Base-by-base conservation (phyloP, 2,113 vertebrate species). In the Camarhynchus parvulus region DNA sequence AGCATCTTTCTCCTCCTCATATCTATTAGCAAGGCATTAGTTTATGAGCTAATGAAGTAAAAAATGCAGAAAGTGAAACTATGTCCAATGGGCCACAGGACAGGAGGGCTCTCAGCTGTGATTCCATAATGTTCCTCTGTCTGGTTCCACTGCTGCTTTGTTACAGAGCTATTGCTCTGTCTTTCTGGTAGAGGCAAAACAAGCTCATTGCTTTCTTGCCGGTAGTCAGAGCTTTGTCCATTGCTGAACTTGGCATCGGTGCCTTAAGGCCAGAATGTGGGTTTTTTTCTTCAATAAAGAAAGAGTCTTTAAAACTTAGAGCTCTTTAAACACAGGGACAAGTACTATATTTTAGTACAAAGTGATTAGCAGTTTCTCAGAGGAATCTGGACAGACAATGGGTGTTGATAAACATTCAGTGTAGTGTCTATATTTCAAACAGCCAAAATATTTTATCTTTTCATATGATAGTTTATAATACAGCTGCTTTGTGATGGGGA, bases 1-100 rank as follows among this genome's bases (percentile, higher is more conserved):
- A 62, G 25, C 70, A 62, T 88, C 63, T 87, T 78, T 70, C 18
- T 56, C 9, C 4, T 82, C 25, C 39, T 33, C 9, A 1, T 81
- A 41, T 59, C 89, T 94, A 70, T 96, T 95, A 92, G 35, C 11
- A 78, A 81, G 74, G 46, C 59, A 79, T 95, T 93, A 61, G 49
- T 46, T 87, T 76, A 58, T 50, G 53, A 87, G 53, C 22, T 87
- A 85, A 72, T 87, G 84, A 95, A 93, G 85, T 84, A 69, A 82
- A 84, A 94, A 87, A 79, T n/a, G 25, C 14, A 41, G 35, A 30
- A 68, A 76, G 46, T 2, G 37, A 73, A 73, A 77, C 1, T 2
- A 4, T 87, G 17, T 79, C 87, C 70, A 69, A 19, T 75, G 75
- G 53, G 37, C 53, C 14, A 13, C 16, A 1, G 74, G 58, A 61